Evolutionary conservation across 2,113 vertebrate genomes (phyloP).

Genomic region (Camarhynchus parvulus): DNA sequence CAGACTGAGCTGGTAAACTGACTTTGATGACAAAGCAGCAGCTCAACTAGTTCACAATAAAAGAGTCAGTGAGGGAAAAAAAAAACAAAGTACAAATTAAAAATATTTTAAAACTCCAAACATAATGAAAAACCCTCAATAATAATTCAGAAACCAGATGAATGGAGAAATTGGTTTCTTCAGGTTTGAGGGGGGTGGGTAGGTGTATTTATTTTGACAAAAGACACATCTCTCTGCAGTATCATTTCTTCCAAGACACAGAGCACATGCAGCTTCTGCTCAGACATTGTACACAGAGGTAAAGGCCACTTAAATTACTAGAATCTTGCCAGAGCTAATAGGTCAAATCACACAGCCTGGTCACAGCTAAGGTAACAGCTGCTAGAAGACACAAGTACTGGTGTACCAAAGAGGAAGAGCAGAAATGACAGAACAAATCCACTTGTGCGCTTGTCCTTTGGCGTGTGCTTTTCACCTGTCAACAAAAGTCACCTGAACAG

Average conservation of each 20-base stretch:
- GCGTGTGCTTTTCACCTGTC: neutral
- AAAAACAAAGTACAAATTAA: neutral
- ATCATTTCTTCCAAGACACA: neutral
- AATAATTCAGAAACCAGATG: neutral
- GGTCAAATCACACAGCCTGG: neutral
- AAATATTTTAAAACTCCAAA: neutral
- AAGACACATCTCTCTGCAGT: neutral
- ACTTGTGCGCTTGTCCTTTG: neutral
- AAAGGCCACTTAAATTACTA: neutral
- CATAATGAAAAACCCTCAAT: accelerated
- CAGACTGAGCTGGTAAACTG: neutral
- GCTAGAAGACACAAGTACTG: neutral
- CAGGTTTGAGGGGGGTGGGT: neutral
- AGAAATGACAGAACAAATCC: neutral
- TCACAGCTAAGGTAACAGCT: neutral
- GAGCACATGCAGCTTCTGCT: neutral
- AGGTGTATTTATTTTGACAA: neutral
- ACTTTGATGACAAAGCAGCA: neutral
- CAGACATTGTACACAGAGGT: accelerated
- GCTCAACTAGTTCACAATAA: neutral
- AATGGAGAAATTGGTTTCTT: neutral
- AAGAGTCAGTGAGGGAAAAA: neutral
- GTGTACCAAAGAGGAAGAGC: neutral
- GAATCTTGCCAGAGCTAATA: neutral
- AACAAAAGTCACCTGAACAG: neutral